Base-by-base conservation (phyloP, 2,888 invertebrate genomes). In the Mermis nigrescens region DNA sequence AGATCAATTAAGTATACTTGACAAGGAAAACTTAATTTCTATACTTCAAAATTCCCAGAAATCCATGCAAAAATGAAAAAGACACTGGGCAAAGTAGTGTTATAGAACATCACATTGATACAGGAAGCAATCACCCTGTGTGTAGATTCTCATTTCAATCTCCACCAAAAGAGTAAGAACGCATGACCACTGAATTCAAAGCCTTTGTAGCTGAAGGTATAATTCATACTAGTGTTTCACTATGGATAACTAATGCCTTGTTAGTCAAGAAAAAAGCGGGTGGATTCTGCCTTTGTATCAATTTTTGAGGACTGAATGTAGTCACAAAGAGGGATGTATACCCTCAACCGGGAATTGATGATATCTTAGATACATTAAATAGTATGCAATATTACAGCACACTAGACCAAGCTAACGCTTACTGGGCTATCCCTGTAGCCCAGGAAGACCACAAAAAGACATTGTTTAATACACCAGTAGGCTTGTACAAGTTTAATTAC, bases 381-480 rank as follows among this genome's bases (percentile, higher is more conserved):
- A n/a, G n/a, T n/a, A n/a, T 24, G 4, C 7, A 15, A 48, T 48
- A 22, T 4, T 48, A 22, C 51, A 48, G n/a, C 15, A 22, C 51
- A 12, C 51, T 48, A 19, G 51, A 48, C 24, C 12, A 7, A 7
- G 24, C 24, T 7, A 22, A 24, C 28, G n/a, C n/a, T n/a, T n/a
- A n/a, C n/a, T n/a, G n/a, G n/a, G n/a, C n/a, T n/a, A n/a, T n/a
- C n/a, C n/a, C 32, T n/a, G 56, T 66, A 24, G 55, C 53, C 2
- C 55, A 61, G 27, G 55, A 45, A 2, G 63, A 62, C 52, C 57
- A 59, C 26, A 32, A 60, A 15, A 65, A 67, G 26, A 66, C 65
- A 0, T 64, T 64, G 1, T 68, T 68, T 57, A 54, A 60, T 0
- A 60, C 55, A 1, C 61, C 60, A 1, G n/a, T 59, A n/a, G 64